A percentile compares a stretch with the other conserved stretches of the same genome.
Conservation (phyloP, 2,888 invertebrate species). For the Drosophila koepferae region DNA sequence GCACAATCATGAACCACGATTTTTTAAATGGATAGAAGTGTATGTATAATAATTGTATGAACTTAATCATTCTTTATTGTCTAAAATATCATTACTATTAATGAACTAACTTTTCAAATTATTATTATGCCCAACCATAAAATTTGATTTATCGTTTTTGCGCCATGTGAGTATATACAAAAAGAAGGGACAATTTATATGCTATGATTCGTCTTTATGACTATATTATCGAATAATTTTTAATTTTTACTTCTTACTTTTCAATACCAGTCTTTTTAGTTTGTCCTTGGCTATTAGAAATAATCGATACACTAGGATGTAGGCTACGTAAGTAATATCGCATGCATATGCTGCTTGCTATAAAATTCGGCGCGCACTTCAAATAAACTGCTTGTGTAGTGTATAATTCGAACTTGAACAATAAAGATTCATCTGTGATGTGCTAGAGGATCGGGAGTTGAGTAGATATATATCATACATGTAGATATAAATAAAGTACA, state of each 20-base stretch:
- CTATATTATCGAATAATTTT: neutral
- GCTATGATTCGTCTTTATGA: too few species aligned
- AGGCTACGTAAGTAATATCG: neutral
- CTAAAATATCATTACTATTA: neutral
- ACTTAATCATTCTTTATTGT: neutral
- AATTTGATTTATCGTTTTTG: too few species aligned
- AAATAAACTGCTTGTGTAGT: neutral
- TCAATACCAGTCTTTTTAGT: neutral
- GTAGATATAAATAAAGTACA: neutral
- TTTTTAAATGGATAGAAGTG: neutral
- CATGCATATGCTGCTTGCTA: constrained; percentile 6
- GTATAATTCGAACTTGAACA: too few species aligned
- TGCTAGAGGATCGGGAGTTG: neutral
- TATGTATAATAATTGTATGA: too few species aligned
- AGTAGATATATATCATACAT: neutral
- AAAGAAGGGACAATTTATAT: neutral
- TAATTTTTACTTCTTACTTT: neutral
- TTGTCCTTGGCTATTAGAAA: neutral
- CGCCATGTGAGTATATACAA: neutral
- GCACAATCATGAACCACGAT: neutral
- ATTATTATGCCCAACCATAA: neutral
- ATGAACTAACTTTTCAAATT: neutral
- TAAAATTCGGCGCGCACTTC: constrained; percentile 12
- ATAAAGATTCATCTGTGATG: neutral
- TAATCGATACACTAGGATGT: constrained; percentile 4